Evolutionary conservation across 2,888 invertebrate species (phyloP).

Genomic region (Eretmocerus hayati): DNA sequence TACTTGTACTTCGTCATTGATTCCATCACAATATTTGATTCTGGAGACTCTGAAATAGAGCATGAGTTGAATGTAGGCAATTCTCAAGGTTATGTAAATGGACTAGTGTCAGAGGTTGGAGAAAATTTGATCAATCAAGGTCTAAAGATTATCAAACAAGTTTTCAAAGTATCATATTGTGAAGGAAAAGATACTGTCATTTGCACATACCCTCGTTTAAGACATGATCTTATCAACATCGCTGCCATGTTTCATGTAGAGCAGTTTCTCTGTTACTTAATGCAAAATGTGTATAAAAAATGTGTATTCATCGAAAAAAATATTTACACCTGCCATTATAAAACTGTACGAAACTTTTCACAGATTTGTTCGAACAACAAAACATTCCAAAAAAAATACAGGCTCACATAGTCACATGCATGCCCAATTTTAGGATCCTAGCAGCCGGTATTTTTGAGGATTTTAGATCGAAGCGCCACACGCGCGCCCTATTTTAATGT

Average conservation of each 20-base stretch:
- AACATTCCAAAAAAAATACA: too few species aligned
- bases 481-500: too few species aligned
- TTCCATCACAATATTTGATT: constrained; percentile 20
- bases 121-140: not conserved
- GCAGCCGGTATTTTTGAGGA: too few species aligned
- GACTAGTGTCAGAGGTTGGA: not conserved
- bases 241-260: constrained; percentile 25
- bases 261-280: too few species aligned
- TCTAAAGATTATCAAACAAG: constrained; percentile 2
- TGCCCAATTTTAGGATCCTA: too few species aligned
- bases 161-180: not conserved
- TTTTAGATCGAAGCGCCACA: too few species aligned
- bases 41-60: constrained; percentile 17
- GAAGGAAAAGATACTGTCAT: constrained; percentile 10
- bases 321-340: too few species aligned
- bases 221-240: constrained; percentile 26
- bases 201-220: constrained; percentile 30
- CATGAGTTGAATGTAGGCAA: not conserved
- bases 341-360: too few species aligned
- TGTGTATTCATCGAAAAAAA: too few species aligned
- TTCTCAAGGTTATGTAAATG: not conserved
- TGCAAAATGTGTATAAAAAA: too few species aligned
- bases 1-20: constrained; percentile 14
- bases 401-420: too few species aligned
- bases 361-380: too few species aligned